Base-by-base conservation (phyloP, 2,888 invertebrate species). In the Notodonta ziczac region DNA sequence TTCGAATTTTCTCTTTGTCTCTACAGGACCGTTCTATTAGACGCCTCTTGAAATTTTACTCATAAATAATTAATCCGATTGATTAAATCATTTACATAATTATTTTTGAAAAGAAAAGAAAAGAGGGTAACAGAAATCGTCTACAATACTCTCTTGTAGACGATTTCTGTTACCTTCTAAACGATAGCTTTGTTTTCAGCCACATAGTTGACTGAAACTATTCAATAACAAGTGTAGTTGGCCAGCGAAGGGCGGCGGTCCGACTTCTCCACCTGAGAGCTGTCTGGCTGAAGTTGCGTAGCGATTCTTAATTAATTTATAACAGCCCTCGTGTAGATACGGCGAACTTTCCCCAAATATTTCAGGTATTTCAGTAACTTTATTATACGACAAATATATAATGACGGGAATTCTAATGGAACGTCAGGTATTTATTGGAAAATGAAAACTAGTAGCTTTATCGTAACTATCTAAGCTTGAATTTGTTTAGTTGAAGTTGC, bases 241-340 rank as follows among this genome's bases (percentile, higher is more conserved):
- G 4, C 32, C 32, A 13, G 32, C 52, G 6, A 35, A 52, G 12
- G 32, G 32, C 13, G 32, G 32, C 13, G 32, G 24, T 32, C 32
- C 32, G 52, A 4, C 50, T 14, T 10, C 16, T 14, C 10, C 32
- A 52, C 52, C 52, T 52, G 32, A 52, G 32, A 52, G 32, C 5
- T 32, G 52, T 24, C 32, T 12, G 52, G 13, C 13, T 52, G 10
- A 32, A 7, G 32, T 5, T 52, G 52, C 16, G 6, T 35, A 6
- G 52, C 51, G 4, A 52, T 52, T 52, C 10, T 32, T 52, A 52
- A 52, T 52, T 52, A 32, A 52, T 52, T 52, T 52, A 52, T 32
- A 52, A 52, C 16, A 52, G 12, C 13, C 52, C 16, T 16, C 16
- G 52, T 52, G 13, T 35, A 52, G 16, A 32, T 13, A 12, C 52